Conservation (phyloP, 2,888 invertebrate genomes). For the Melieria crassipennis region DNA sequence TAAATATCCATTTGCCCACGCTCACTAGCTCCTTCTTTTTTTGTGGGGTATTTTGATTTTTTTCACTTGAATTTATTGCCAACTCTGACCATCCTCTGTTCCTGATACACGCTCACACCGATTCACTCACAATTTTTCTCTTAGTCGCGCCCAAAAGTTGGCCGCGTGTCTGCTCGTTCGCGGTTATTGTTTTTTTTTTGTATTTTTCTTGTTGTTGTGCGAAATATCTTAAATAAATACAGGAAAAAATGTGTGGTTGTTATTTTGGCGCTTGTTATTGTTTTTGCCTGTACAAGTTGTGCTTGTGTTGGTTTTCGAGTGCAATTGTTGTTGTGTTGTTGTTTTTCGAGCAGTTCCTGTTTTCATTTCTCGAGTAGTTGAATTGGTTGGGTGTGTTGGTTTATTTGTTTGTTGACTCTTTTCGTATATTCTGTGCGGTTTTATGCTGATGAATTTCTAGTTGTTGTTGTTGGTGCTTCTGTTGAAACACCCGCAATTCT, state of each 20-base stretch:
- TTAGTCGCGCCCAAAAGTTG: too few species aligned
- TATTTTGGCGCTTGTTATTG: neutral
- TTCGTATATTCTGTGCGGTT: constrained; percentile 10
- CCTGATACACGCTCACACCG: too few species aligned
- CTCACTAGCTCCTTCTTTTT: neutral
- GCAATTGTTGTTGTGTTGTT: too few species aligned
- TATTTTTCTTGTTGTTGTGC: neutral
- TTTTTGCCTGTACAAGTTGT: neutral
- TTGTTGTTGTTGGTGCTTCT: constrained; percentile 2
- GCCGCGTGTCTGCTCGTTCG: too few species aligned
- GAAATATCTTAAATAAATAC: neutral
- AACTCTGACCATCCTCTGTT: too few species aligned
- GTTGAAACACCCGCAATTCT: too few species aligned
- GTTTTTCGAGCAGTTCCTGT: too few species aligned
- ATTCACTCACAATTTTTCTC: too few species aligned
- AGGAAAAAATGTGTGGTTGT: neutral
- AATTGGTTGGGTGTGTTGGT: too few species aligned
- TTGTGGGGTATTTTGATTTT: neutral
- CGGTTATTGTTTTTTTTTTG: neutral
- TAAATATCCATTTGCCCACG: neutral
- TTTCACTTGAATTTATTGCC: neutral
- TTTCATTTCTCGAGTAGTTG: too few species aligned
- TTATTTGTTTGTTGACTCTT: too few species aligned
- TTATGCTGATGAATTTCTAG: constrained; percentile 33
- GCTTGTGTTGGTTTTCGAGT: too few species aligned